Base-by-base conservation (phyloP, 2,888 invertebrate genomes). In the Gnatocerus cornutus region DNA sequence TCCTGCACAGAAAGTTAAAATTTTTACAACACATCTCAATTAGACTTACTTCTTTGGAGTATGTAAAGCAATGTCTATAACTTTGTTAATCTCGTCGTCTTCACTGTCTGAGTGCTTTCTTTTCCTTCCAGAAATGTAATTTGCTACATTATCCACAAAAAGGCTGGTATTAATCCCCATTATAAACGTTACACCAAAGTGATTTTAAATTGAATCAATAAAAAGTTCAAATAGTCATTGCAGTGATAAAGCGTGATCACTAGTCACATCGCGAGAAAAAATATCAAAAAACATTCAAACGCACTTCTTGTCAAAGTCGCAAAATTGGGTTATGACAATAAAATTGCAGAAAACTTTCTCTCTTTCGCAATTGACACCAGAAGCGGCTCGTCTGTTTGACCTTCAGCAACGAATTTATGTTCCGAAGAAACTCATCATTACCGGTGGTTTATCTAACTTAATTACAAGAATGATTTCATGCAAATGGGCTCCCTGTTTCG, bases 21-120 rank as follows among this genome's bases (percentile, higher is more conserved):
- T 55, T 27, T 12, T 13, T 43, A 16, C 46, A 33, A n/a, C 12
- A 10, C 9, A 53, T 13, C 12, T 5, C 43, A 8, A 13, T 37
- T 16, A 8, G 13, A 29, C 27, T 29, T 81, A 90, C 90, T 88
- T 89, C 85, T 91, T 91, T 1, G 91, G 90, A n/a, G 89, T 88
- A 76, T 88, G 88, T 66, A 89, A 80, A 0, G 88, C 87, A 75
- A 87, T 86, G 72, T 88, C 87, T 73, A 89, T 87, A 61, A 87
- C 85, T 76, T 86, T 86, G 64, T 86, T 85, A 71, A 87, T 84
- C 59, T 86, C 85, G 74, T 88, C 86, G 68, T 86, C 84, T 68
- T 86, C 87, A 39, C 85, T 85, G 59, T 88, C 88, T 72, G 86
- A 87, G 56, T 86, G 86, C 80, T 90, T 90, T 67, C 90, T 85